These are phyloP conservation scores for Pitta sordida DNA, from an alignment of 2,113 vertebrate species.

Conservation along the genomic window DNA sequence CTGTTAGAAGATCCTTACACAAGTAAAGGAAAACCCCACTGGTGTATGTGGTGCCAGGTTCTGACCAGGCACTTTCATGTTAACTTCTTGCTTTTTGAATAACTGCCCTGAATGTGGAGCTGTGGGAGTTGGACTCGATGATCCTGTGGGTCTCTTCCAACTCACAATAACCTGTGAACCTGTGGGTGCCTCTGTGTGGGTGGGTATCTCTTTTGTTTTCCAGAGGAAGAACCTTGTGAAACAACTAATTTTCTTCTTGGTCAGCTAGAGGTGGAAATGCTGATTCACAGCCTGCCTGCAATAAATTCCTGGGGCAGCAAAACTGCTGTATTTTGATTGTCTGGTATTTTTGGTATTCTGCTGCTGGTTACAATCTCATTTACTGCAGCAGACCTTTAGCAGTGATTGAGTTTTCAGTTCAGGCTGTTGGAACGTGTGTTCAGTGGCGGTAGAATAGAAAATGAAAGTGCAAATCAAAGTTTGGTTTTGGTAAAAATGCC, in stretches of 20 bases:
- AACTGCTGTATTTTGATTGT: not conserved
- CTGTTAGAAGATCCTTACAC: not conserved
- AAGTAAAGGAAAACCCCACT: not conserved
- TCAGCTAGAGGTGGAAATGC: not conserved
- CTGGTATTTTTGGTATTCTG: not conserved
- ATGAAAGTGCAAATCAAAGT: not conserved
- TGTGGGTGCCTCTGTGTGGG: not conserved
- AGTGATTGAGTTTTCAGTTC: not conserved
- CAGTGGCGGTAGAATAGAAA: not conserved
- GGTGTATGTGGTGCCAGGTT: not conserved
- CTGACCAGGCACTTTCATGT: not conserved
- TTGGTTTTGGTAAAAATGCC: not conserved
- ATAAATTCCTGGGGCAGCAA: not conserved
- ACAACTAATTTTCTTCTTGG: not conserved
- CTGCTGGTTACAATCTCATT: not conserved
- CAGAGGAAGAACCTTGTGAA: not conserved
- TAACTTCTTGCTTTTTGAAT: not conserved
- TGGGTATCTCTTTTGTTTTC: not conserved
- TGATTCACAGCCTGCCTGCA: not conserved
- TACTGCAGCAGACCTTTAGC: not conserved
- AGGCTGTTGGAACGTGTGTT: not conserved
- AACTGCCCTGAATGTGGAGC: not conserved
- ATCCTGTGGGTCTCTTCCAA: too few species aligned
- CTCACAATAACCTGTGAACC: too few species aligned
- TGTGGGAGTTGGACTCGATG: too few species aligned